These are phyloP conservation scores for Manduca sexta DNA, from an alignment of 1,140 invertebrate species.

Conservation along the genomic window DNA sequence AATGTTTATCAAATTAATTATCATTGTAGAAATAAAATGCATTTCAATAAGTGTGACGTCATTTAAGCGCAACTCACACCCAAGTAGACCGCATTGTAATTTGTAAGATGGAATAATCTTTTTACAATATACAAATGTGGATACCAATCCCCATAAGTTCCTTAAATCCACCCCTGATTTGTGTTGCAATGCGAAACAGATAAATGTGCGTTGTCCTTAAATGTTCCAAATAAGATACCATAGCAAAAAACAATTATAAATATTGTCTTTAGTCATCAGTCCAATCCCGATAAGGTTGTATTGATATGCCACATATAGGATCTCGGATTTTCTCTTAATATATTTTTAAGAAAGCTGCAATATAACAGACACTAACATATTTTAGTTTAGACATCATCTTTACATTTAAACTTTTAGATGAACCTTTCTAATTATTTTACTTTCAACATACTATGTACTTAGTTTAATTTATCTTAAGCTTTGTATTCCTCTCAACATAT, in stretches of 20 bases:
- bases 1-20: too few species aligned
- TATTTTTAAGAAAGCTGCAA: not conserved
- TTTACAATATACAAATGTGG: too few species aligned
- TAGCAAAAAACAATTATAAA: conserved; percentile 19
- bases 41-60: too few species aligned
- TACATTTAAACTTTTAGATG: conserved; percentile 20
- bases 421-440: conserved; percentile 10
- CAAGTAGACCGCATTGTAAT: too few species aligned
- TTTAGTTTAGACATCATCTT: conserved; percentile 22
- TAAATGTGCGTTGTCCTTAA: too few species aligned
- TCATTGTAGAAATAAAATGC: too few species aligned
- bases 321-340: conserved; percentile 5
- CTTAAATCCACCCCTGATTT: too few species aligned
- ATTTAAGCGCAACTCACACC: too few species aligned
- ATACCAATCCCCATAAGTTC: too few species aligned
- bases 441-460: conserved; percentile 21
- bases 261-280: conserved; percentile 56
- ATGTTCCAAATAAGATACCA: too few species aligned
- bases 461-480: conserved; percentile 14
- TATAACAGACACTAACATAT: conserved; percentile 5
- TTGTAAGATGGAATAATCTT: too few species aligned
- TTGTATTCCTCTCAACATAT: conserved; percentile 24
- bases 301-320: conserved; percentile 31
- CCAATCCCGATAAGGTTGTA: conserved; percentile 17
- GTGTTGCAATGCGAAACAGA: too few species aligned